These are phyloP conservation scores for Rhinoderma darwinii DNA, from an alignment of 2,113 vertebrate species.

Conservation along the genomic window DNA sequence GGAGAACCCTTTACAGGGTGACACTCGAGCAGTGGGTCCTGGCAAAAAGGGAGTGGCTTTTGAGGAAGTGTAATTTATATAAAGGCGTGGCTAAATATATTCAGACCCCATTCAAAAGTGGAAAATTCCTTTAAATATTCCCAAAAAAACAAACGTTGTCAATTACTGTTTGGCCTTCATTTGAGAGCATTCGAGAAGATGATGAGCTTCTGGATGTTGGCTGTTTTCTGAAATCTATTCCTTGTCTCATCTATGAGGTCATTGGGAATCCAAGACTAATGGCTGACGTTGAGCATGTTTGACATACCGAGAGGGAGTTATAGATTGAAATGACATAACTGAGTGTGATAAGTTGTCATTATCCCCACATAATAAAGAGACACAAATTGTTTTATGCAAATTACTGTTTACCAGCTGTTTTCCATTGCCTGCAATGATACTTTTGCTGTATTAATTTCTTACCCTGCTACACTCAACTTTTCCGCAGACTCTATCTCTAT, in stretches of 20 bases:
- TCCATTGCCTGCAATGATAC: background rate
- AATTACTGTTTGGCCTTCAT: no score
- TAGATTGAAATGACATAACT: conserved; percentile 12
- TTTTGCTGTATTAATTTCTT: conserved; percentile 5
- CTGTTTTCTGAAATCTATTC: background rate
- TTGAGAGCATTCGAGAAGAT: no score
- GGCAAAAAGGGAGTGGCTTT: no score
- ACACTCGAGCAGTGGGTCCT: no score
- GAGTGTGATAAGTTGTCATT: conserved; percentile 3
- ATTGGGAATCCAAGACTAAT: conserved; percentile 8
- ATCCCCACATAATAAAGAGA: conserved; percentile 29
- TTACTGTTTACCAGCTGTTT: conserved; percentile 40
- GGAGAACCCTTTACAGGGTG: no score
- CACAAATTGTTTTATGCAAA: conserved; percentile 33
- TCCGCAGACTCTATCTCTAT: conserved; percentile 18
- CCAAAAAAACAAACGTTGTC: no score
- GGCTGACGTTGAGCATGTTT: conserved; percentile 10
- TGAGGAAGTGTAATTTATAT: no score
- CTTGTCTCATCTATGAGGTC: background rate
- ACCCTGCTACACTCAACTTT: background rate
- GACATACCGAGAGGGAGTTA: conserved; percentile 4
- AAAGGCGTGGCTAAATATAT: no score
- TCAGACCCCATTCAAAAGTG: no score
- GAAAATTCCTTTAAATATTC: no score
- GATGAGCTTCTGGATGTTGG: background rate